Base-by-base conservation (phyloP, 2,797 vertebrate species). In the Novumbra hubbsi region DNA sequence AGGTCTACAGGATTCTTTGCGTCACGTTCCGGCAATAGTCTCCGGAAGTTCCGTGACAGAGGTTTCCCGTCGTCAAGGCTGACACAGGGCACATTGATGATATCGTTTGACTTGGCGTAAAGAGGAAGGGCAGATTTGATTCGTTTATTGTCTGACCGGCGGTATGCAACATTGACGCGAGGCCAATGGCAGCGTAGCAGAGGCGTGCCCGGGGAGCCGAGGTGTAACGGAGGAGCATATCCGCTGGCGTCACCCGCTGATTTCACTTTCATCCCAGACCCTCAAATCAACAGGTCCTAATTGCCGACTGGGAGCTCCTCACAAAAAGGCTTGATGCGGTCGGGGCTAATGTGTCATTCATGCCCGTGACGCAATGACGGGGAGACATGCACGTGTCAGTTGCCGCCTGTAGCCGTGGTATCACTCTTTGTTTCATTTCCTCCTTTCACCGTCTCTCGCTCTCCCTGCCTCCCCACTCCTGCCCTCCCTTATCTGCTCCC, bases 281-380 rank as follows among this genome's bases (percentile, higher is more conserved):
- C 55, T 79, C 76, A 78, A 68, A 68, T 81, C 73, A 84, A 76
- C 5, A 34, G 63, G 67, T 2, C 19, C 76, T 87, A 83, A 86
- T 86, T 84, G 79, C 63, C 0, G 78, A 65, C 48, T 32, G 28
- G 76, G 79, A 83, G 78, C 73, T 76, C 48, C 69, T n/a, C 72
- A 50, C 4, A 2, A 71, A 60, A 11, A 14, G 11, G 55, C 75
- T 83, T 88, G 81, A 88, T 78, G 81, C 79, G 87, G 84, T 79
- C 77, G 71, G 74, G 80, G 82, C 74, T 86, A 85, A 88, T 88
- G 80, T 67, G 16, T 85, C 83, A 83, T 75, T 79, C 76, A 80
- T 83, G 78, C 79, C 41, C 74, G 82, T 90, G 86, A 90, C 15
- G 88, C 86, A 90, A 89, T 78, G 73, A 83, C 81, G 80, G 86